Evolutionary conservation across 2,797 vertebrate species (phyloP).

Genomic region (Caiman crocodilus): DNA sequence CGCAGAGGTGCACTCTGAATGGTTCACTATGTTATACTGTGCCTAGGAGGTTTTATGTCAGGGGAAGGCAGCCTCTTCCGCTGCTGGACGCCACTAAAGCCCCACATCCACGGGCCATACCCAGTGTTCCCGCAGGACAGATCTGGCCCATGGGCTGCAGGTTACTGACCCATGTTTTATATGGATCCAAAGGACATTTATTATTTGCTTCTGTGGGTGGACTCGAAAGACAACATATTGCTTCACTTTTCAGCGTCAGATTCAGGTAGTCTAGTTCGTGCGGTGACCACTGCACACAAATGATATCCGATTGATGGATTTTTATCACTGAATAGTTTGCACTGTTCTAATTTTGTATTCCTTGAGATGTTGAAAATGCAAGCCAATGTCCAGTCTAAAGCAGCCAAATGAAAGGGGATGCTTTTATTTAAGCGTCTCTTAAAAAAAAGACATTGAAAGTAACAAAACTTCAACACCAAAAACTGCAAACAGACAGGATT

Average conservation of each 20-base stretch:
- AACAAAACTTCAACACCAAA: neutral
- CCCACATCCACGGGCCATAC: no score
- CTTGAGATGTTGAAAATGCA: slow-evolving; percentile 75
- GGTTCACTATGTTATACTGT: neutral
- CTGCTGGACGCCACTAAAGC: no score
- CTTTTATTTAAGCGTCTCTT: neutral
- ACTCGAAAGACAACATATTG: slow-evolving; percentile 45
- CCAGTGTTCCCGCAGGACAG: no score
- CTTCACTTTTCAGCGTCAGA: slow-evolving; percentile 20
- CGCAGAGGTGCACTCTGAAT: neutral
- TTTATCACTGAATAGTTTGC: slow-evolving; percentile 36
- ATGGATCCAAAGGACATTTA: neutral
- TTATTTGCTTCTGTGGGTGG: slow-evolving; percentile 29
- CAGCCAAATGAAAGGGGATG: slow-evolving; percentile 8
- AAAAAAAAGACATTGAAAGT: neutral
- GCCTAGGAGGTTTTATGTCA: neutral
- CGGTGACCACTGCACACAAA: slow-evolving; percentile 29
- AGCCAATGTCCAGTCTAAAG: slow-evolving; percentile 56
- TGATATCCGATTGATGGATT: slow-evolving; percentile 9
- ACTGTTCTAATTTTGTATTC: slow-evolving; percentile 54
- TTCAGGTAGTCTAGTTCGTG: slow-evolving; percentile 1
- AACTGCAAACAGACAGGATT: neutral
- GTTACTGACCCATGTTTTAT: neutral
- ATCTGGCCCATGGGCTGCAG: no score
- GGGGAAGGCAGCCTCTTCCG: no score